Conservation (phyloP, 2,113 vertebrate species). For the Anguilla rostrata region DNA sequence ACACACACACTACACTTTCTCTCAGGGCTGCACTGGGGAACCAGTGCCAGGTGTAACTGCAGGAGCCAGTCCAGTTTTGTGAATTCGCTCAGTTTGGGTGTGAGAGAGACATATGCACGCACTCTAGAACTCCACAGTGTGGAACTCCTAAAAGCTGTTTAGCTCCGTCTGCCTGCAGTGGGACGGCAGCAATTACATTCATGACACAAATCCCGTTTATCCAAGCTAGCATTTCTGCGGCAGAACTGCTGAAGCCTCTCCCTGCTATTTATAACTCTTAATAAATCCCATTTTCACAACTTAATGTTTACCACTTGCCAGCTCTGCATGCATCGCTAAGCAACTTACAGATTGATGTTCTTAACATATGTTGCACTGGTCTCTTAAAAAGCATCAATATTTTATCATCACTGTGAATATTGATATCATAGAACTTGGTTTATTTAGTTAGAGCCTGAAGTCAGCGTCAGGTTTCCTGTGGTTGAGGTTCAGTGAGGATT, state of each 20-base stretch:
- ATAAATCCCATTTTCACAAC: slow-evolving; percentile 65
- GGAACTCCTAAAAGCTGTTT: slow-evolving; percentile 60
- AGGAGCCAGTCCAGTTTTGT: background rate
- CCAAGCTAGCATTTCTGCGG: slow-evolving; percentile 68
- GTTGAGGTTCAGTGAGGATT: background rate
- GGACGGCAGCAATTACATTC: slow-evolving; percentile 72
- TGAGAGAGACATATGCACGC: background rate
- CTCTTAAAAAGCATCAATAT: background rate
- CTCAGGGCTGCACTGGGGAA: background rate
- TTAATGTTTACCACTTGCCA: background rate
- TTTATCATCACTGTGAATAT: background rate
- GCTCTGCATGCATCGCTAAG: background rate
- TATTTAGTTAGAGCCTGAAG: background rate
- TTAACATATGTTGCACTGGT: background rate
- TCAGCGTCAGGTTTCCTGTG: background rate
- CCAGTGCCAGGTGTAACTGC: background rate
- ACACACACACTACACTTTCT: slow-evolving; percentile 14
- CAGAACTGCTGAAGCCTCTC: slow-evolving; percentile 29
- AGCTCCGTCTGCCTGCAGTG: slow-evolving; percentile 67
- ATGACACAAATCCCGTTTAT: slow-evolving; percentile 73
- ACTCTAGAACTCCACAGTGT: slow-evolving; percentile 14
- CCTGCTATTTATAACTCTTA: slow-evolving; percentile 61
- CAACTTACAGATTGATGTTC: background rate
- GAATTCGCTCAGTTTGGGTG: background rate
- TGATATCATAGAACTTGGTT: background rate